Conservation (phyloP, 1,140 invertebrate species). For the Heliconius nattereri region DNA sequence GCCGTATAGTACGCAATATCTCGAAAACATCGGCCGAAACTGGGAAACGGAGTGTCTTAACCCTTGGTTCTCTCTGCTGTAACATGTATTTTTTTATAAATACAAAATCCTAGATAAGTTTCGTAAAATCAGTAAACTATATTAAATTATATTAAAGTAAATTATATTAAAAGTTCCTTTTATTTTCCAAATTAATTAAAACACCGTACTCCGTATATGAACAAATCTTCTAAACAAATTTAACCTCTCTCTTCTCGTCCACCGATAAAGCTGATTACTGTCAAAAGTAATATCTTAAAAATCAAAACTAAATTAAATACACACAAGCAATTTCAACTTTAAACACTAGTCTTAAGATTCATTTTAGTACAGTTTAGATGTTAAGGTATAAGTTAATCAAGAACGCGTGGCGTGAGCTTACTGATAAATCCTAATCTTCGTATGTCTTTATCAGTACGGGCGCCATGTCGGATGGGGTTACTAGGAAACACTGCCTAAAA, state of each 20-base stretch:
- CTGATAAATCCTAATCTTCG: constrained; percentile 10
- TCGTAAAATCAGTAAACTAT: too few relatives aligned
- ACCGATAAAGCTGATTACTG: constrained; percentile 14
- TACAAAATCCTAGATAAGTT: too few relatives aligned
- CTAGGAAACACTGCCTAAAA: background rate
- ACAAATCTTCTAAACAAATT: background rate
- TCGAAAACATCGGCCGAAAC: too few relatives aligned
- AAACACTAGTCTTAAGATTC: background rate
- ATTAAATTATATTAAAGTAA: too few relatives aligned
- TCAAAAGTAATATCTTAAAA: constrained; percentile 14
- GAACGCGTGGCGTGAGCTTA: background rate
- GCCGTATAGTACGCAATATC: too few relatives aligned
- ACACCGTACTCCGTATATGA: too few relatives aligned
- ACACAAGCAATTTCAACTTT: constrained; percentile 10
- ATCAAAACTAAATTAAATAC: background rate
- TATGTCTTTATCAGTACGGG: constrained; percentile 9
- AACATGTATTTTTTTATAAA: too few relatives aligned
- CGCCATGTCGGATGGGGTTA: background rate
- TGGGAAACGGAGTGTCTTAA: too few relatives aligned
- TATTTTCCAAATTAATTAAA: background rate
- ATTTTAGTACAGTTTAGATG: background rate
- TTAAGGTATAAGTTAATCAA: background rate
- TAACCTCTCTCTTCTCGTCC: background rate
- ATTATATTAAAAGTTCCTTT: too few relatives aligned
- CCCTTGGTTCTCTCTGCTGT: too few relatives aligned